Evolutionary conservation across 2,888 invertebrate genomes (phyloP).

Genomic region (Drosophila silvestris): DNA sequence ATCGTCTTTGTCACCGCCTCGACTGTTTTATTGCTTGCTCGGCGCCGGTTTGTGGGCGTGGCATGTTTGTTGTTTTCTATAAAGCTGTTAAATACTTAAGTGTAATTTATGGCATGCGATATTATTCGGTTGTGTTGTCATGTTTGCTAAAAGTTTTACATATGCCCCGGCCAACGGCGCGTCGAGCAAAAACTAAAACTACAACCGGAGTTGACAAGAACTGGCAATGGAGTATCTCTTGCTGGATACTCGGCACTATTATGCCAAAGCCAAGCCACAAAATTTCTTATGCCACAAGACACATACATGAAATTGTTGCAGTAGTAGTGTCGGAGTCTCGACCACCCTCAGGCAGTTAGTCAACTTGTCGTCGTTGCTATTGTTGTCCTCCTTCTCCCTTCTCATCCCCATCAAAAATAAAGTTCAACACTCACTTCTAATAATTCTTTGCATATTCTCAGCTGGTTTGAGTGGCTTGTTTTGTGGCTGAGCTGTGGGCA

Average conservation of each 20-base stretch:
- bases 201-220: slow-evolving; percentile 35
- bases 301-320: slow-evolving; percentile 47
- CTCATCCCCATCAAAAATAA: slow-evolving; percentile 26
- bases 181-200: slow-evolving; percentile 52
- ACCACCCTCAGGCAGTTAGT: slow-evolving; percentile 49
- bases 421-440: slow-evolving; percentile 52
- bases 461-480: slow-evolving; percentile 60
- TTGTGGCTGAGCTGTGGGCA: slow-evolving; percentile 35
- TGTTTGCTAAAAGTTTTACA: slow-evolving; percentile 76
- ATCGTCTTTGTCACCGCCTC: slow-evolving; percentile 26
- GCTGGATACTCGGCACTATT: slow-evolving; percentile 18
- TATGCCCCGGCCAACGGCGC: slow-evolving; percentile 50
- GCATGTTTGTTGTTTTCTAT: slow-evolving; percentile 57
- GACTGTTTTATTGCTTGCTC: slow-evolving; percentile 52
- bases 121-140: slow-evolving; percentile 75
- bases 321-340: slow-evolving; percentile 15
- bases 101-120: slow-evolving; percentile 81
- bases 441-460: slow-evolving; percentile 72
- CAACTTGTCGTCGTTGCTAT: slow-evolving; percentile 49
- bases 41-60: slow-evolving; percentile 57
- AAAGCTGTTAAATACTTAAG: slow-evolving; percentile 80
- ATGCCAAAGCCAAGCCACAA: slow-evolving; percentile 35
- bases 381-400: neutral
- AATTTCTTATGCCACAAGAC: slow-evolving; percentile 54
- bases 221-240: slow-evolving; percentile 39